These are phyloP conservation scores for Lophotriccus pileatus DNA, from an alignment of 2,797 vertebrate species.

Conservation along the genomic window DNA sequence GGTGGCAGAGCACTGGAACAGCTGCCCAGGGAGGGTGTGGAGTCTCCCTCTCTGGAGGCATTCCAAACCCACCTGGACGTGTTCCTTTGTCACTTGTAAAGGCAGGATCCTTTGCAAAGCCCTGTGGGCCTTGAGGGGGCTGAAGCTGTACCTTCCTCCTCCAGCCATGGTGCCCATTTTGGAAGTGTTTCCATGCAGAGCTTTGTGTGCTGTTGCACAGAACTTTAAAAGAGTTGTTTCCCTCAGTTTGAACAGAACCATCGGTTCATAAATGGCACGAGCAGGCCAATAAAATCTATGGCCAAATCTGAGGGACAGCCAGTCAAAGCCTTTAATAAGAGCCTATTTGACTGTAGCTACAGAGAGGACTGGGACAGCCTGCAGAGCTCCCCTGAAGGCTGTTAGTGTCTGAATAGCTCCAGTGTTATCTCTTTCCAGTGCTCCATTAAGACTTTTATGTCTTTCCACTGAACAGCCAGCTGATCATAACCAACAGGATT, in stretches of 20 bases:
- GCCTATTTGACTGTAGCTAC: background rate
- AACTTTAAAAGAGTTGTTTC: background rate
- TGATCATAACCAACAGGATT: conserved; percentile 7
- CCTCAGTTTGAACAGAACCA: background rate
- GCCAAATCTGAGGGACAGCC: background rate
- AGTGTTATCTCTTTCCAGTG: conserved; percentile 36
- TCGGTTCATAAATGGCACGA: background rate
- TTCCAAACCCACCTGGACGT: background rate
- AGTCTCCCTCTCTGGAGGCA: background rate
- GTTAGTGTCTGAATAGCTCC: background rate
- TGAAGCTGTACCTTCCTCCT: background rate
- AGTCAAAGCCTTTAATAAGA: background rate
- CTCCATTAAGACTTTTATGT: background rate
- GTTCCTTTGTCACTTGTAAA: background rate
- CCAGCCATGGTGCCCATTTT: background rate
- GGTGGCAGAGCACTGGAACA: background rate
- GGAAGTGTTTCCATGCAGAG: background rate
- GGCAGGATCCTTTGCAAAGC: background rate
- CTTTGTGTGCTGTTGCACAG: background rate
- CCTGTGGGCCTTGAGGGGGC: background rate
- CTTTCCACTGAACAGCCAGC: conserved; percentile 29
- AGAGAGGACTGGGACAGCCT: background rate
- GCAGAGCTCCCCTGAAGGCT: background rate
- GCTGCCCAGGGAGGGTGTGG: background rate
- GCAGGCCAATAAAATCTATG: background rate